Evolutionary conservation across 2,797 vertebrate genomes (phyloP), one percentile per base, ranked within the genome.

Genomic region (Columba guinea): DNA sequence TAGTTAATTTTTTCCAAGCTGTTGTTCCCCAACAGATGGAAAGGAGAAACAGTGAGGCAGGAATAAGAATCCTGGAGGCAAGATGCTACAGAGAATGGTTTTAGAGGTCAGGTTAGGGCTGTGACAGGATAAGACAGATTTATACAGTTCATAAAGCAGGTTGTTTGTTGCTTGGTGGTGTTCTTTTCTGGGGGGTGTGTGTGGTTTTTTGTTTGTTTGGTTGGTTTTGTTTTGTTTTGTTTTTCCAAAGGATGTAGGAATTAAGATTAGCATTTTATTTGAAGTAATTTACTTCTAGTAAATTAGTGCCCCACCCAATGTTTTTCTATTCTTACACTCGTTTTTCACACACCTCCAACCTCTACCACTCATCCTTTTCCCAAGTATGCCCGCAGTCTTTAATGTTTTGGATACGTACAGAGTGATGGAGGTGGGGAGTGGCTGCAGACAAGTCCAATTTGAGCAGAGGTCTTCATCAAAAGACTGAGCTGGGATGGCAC

Each of bases 21-120:
- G 18, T 1, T 84, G 41, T 9, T 87, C 49, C 58, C 81, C 68
- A 84, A 63, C 93, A 97, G 91, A 96, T 91, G 93, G 94, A 70
- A 39, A 86, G 22, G 20, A 67, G 68, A 89, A 90, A 52, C 51
- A 19, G 74, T n/a, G 80, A 93, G 18, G 60, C 49, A 74, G 46
- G 27, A 71, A 44, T 46, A 76, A 89, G 80, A 91, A 82, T 46
- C 84, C 93, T 87, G 86, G 64, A 92, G 87, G 81, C 80, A 90
- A 90, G 60, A 74, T 80, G n/a, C 27, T 55, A 84, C 63, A 75
- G 41, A 75, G 68, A 80, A 58, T 69, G 75, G 64, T 83, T 97
- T 96, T 89, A 39, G 58, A 97, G 84, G 86, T 83, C 84, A 83
- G 32, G 27, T 53, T 64, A 71, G 56, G 27, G n/a, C 69, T 84